Base-by-base conservation (phyloP, 2,797 vertebrate species). In the Tadarida brasiliensis region DNA sequence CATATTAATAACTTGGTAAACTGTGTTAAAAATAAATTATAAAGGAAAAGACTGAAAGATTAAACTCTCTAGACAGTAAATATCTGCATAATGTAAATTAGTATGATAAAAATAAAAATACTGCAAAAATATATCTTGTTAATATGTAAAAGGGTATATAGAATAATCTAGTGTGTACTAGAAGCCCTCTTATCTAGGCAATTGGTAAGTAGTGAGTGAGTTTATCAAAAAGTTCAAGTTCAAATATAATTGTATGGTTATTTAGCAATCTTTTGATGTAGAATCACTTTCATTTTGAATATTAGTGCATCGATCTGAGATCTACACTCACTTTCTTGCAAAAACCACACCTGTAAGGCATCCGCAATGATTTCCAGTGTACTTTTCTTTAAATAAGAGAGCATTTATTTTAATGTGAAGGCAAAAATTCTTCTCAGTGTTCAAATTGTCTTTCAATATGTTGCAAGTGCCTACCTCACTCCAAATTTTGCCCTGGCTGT, bases 1-100 rank as follows among this genome's bases (percentile, higher is more conserved):
- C 4, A 59, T 85, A 86, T 86, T 84, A 68, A 59, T 68, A 81
- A 74, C 57, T 7, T 78, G 26, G 24, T 26, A 71, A 71, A 65
- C 35, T 80, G 17, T 61, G 76, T 63, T 63, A 89, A 87, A 96
- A 87, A 86, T 85, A 90, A 76, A 59, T 71, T 20, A 77, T 24
- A 76, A 94, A 83, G 24, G n/a, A 78, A 90, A 90, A 78, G 20
- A 84, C 51, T 88, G 19, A 57, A 90, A 73, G 17, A 92, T 39
- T 91, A 76, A 90, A 14, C 10, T 67, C 56, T 44, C 15, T 78
- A 49, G 12, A 51, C 11, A 63, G 77, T 65, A 92, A 77, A n/a
- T 67, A 78, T 51, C 51, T 65, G 35, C 0, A 35, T 77, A 92
- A 30, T 28, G 17, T 54, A 86, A 54, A 70, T 65, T 81, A 70